These are phyloP conservation scores for Drosophila chauvacae DNA, from an alignment of 1,140 invertebrate species.

Conservation along the genomic window DNA sequence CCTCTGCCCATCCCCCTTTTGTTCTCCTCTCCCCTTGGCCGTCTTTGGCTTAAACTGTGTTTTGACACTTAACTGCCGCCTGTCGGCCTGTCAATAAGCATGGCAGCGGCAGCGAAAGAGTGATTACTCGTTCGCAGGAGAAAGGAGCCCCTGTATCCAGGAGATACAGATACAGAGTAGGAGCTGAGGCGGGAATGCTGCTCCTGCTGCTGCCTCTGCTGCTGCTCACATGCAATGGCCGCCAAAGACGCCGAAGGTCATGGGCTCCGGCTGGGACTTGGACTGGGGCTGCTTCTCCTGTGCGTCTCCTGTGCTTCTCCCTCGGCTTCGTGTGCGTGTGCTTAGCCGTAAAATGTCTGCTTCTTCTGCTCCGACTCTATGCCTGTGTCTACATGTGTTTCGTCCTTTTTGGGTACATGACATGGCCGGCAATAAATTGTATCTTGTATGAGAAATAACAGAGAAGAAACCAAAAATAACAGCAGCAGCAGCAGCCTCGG, in stretches of 20 bases:
- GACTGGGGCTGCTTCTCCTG: neutral
- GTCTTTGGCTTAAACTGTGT: slow-evolving; percentile 60
- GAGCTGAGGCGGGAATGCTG: neutral
- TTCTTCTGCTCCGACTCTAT: slow-evolving; percentile 13
- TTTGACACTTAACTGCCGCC: slow-evolving; percentile 63
- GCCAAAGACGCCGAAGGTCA: slow-evolving; percentile 77
- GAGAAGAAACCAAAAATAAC: slow-evolving; percentile 65
- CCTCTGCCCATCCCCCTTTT: too few species aligned
- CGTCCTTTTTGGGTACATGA: slow-evolving; percentile 55
- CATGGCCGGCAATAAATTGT: slow-evolving; percentile 77
- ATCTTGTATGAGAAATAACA: slow-evolving; percentile 66
- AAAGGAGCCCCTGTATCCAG: neutral
- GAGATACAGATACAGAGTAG: neutral
- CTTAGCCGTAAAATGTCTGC: slow-evolving; percentile 59
- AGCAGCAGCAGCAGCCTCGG: slow-evolving; percentile 63
- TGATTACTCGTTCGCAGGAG: slow-evolving; percentile 61
- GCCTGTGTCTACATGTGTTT: slow-evolving; percentile 55
- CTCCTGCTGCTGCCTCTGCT: neutral
- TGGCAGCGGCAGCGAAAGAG: slow-evolving; percentile 42
- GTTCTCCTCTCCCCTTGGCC: too few species aligned
- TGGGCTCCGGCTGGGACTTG: slow-evolving; percentile 25
- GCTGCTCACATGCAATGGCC: slow-evolving; percentile 55
- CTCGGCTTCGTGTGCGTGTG: slow-evolving; percentile 15
- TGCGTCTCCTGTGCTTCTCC: neutral
- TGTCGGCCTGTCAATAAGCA: slow-evolving; percentile 66